These are phyloP conservation scores for Cladopsammia gracilis DNA, from an alignment of 64 coral and sea anemone genomes.

Conservation along the genomic window DNA sequence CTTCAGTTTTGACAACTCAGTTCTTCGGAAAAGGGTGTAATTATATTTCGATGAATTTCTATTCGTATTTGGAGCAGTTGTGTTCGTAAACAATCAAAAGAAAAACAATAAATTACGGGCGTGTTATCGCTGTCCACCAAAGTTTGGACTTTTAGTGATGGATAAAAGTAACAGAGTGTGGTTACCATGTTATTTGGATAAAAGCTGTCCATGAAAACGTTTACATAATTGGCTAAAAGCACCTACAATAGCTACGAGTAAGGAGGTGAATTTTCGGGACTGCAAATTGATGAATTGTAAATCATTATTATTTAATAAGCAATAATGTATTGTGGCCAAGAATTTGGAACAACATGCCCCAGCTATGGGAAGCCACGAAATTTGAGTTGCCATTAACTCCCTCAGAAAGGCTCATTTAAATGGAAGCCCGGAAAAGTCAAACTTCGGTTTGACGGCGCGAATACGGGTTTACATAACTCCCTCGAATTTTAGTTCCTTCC, in stretches of 20 bases:
- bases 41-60: conserved; percentile 6
- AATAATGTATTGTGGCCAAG: conserved; percentile 69
- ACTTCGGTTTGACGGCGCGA: background rate
- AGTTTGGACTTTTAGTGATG: background rate
- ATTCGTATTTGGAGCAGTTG: conserved; percentile 2
- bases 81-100: conserved; percentile 21
- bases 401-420: background rate
- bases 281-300: conserved; percentile 23
- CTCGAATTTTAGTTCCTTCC: conserved; percentile 19
- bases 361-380: conserved; percentile 43
- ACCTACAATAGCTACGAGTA: background rate
- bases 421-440: conserved; percentile 37
- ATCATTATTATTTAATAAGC: conserved; percentile 85
- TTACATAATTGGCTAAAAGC: background rate
- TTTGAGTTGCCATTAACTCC: conserved; percentile 10
- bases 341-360: conserved; percentile 56
- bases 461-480: background rate
- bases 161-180: background rate
- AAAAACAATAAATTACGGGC: background rate
- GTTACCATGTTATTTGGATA: too few species aligned
- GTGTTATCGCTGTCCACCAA: background rate
- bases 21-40: background rate
- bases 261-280: conserved; percentile 6
- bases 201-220: background rate
- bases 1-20: background rate